These are phyloP conservation scores for Nestor notabilis DNA, from an alignment of 2,113 vertebrate genomes.

Conservation along the genomic window DNA sequence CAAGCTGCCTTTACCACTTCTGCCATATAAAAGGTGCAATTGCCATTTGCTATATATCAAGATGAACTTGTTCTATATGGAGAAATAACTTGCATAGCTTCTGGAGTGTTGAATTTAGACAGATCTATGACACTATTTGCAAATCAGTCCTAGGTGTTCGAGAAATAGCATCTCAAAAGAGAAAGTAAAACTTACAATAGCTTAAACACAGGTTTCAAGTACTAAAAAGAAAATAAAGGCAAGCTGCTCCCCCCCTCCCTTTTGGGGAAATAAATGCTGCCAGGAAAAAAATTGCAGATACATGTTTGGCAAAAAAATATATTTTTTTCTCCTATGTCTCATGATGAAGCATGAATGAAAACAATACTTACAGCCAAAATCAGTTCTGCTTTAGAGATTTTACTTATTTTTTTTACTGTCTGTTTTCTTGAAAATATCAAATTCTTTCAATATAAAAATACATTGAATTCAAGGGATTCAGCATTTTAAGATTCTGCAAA, in stretches of 20 bases:
- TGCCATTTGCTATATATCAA: not conserved
- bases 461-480: not conserved
- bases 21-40: not conserved
- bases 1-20: accelerated
- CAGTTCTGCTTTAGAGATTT: not conserved
- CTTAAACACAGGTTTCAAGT: conserved; percentile 55
- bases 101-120: not conserved
- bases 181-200: conserved; percentile 29
- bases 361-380: conserved; percentile 8
- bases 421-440: not conserved
- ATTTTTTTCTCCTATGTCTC: not conserved
- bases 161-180: conserved; percentile 16
- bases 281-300: conserved; percentile 59
- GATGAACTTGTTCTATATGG: accelerated
- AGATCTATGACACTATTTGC: conserved; percentile 6
- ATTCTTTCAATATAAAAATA: not conserved
- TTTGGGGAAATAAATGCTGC: conserved; percentile 48
- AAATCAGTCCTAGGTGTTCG: conserved; percentile 40
- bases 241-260: accelerated
- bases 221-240: not conserved
- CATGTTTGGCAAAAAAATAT: conserved; percentile 40
- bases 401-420: not conserved
- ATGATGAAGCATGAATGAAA: conserved; percentile 55
- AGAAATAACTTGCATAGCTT: not conserved
- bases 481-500: conserved; percentile 1